Evolutionary conservation across 2,797 vertebrate species (phyloP).

Genomic region (Poeciliopsis presidionis): DNA sequence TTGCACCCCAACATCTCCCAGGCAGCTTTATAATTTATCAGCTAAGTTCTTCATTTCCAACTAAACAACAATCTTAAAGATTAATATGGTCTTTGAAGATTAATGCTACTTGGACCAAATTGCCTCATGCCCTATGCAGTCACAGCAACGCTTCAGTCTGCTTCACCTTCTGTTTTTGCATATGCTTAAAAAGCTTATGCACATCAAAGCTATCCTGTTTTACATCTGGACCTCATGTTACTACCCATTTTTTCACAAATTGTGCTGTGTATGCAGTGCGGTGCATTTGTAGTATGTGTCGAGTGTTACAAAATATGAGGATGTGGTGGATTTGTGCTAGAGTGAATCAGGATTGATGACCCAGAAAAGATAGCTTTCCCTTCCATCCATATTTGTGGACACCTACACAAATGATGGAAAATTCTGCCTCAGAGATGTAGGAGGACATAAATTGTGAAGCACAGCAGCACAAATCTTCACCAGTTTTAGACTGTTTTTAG

Average conservation of each 20-base stretch:
- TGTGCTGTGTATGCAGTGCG: neutral
- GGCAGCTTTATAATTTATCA: neutral
- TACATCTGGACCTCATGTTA: conserved; percentile 7
- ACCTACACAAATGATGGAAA: neutral
- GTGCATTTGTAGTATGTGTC: neutral
- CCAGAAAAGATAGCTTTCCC: neutral
- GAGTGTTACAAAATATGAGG: neutral
- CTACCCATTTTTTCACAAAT: neutral
- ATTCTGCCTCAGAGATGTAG: neutral
- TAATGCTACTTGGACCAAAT: neutral
- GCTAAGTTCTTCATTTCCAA: neutral
- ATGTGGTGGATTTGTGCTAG: neutral
- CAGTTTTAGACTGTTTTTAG: neutral
- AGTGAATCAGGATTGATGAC: neutral
- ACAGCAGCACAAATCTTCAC: neutral
- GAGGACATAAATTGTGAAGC: neutral
- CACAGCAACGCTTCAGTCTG: neutral
- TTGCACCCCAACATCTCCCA: neutral
- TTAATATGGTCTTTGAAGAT: neutral
- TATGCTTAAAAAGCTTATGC: neutral
- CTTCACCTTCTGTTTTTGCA: neutral
- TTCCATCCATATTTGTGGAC: neutral
- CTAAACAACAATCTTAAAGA: neutral
- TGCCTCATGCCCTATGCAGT: neutral
- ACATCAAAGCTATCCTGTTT: conserved; percentile 2